Evolutionary conservation across 2,113 vertebrate species (phyloP).

Genomic region (Limnothrissa miodon): DNA sequence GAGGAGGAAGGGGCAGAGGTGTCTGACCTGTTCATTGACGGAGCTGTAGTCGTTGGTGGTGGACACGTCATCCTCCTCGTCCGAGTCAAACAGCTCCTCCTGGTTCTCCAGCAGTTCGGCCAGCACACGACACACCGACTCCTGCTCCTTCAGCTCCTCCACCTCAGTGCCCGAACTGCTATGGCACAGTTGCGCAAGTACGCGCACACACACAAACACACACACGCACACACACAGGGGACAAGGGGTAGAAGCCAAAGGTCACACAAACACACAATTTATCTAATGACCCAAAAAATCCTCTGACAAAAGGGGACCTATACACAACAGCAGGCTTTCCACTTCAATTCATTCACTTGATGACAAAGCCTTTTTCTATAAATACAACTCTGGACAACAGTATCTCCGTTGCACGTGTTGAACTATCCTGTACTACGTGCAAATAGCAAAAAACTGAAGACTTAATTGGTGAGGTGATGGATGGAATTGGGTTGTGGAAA

Average conservation of each 20-base stretch:
- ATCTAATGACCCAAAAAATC: not conserved
- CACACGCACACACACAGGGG: not conserved
- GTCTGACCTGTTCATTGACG: conserved; percentile 87
- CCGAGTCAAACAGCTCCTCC: conserved; percentile 91
- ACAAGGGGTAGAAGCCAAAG: conserved; percentile 43
- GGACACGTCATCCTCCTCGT: conserved; percentile 92
- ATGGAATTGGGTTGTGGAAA: not conserved
- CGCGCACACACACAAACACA: not conserved
- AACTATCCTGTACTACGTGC: too few species aligned
- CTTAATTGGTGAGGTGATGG: not conserved
- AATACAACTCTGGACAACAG: too few species aligned
- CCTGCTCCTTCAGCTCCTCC: conserved; percentile 92
- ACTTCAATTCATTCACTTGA: too few species aligned
- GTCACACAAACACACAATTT: not conserved
- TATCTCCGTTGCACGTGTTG: too few species aligned
- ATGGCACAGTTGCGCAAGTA: too few species aligned
- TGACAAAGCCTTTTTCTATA: too few species aligned
- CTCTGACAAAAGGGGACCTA: too few species aligned
- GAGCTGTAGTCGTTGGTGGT: conserved; percentile 96
- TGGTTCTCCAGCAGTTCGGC: conserved; percentile 94
- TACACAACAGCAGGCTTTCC: too few species aligned
- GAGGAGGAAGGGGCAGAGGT: not conserved
- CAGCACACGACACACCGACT: conserved; percentile 91
- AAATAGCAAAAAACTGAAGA: not conserved
- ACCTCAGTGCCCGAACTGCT: conserved; percentile 85